Conservation (phyloP, 2,888 invertebrate genomes). For the Baccha elongata region DNA sequence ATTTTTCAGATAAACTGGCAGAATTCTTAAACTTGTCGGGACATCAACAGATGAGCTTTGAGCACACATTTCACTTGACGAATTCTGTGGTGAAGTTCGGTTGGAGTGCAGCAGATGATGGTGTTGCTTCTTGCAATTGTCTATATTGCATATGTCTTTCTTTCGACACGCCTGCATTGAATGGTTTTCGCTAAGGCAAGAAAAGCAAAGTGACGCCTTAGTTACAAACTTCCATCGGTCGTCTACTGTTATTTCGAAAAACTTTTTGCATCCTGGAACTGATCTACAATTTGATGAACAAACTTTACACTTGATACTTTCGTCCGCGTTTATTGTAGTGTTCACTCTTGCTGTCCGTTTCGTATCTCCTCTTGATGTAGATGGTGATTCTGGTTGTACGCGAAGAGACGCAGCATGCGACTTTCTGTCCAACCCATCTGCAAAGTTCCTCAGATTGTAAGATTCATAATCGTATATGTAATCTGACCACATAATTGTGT, state of each 20-base stretch:
- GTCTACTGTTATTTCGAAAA: too few relatives aligned
- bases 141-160: too few relatives aligned
- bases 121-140: background rate
- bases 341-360: too few relatives aligned
- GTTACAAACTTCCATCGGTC: too few relatives aligned
- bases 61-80: background rate
- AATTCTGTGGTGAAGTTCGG: background rate
- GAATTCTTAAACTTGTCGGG: background rate
- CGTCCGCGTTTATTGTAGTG: background rate
- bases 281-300: background rate
- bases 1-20: background rate
- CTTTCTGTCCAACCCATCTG: background rate
- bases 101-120: background rate
- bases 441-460: background rate
- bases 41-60: background rate
- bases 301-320: background rate
- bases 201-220: background rate
- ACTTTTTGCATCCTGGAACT: too few relatives aligned
- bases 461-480: background rate
- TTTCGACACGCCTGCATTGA: too few relatives aligned
- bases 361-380: background rate
- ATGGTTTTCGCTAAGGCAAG: background rate
- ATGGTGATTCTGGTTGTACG: background rate
- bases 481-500: slow-evolving; percentile 7
- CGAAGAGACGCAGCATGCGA: background rate